A percentile compares a stretch with the other conserved stretches of the same genome.
These are phyloP conservation scores for Sialis fuliginosa DNA, from an alignment of 2,888 invertebrate species.

Conservation along the genomic window DNA sequence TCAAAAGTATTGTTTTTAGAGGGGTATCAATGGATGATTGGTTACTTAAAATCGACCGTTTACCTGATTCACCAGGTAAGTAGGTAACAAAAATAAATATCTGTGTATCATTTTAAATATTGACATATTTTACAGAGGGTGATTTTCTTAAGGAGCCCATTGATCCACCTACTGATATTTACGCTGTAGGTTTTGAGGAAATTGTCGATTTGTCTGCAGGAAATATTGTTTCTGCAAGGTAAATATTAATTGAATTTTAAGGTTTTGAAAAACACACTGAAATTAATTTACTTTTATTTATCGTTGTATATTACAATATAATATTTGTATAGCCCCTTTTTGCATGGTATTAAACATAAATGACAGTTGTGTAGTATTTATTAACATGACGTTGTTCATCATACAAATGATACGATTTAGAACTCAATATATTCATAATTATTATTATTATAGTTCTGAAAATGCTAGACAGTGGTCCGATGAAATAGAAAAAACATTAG, in stretches of 20 bases:
- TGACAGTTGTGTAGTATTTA: no score
- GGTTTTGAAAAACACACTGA: no score
- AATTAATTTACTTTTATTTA: no score
- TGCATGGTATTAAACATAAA: no score
- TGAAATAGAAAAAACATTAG: conserved; percentile 81
- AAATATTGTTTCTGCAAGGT: conserved; percentile 90
- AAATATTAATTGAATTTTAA: conserved; percentile 8
- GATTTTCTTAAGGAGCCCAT: conserved; percentile 16
- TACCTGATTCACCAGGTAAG: not conserved
- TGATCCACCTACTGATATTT: conserved; percentile 52
- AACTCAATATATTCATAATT: not conserved
- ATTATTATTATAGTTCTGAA: conserved; percentile 44
- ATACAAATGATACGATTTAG: not conserved
- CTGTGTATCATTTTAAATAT: not conserved
- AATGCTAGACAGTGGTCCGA: conserved; percentile 92
- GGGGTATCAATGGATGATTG: conserved; percentile 74
- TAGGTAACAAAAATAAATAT: no score
- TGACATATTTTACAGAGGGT: conserved; percentile 8
- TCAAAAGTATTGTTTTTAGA: conserved; percentile 88
- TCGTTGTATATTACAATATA: no score
- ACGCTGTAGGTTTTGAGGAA: conserved; percentile 97
- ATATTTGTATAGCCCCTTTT: no score
- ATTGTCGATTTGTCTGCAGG: conserved; percentile 97
- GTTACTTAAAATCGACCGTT: conserved; percentile 34
- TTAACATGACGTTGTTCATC: no score